A percentile compares a stretch with the other conserved stretches of the same genome.
Conservation (phyloP, 1,140 invertebrate species). For the Gonioctena quinquepunctata region DNA sequence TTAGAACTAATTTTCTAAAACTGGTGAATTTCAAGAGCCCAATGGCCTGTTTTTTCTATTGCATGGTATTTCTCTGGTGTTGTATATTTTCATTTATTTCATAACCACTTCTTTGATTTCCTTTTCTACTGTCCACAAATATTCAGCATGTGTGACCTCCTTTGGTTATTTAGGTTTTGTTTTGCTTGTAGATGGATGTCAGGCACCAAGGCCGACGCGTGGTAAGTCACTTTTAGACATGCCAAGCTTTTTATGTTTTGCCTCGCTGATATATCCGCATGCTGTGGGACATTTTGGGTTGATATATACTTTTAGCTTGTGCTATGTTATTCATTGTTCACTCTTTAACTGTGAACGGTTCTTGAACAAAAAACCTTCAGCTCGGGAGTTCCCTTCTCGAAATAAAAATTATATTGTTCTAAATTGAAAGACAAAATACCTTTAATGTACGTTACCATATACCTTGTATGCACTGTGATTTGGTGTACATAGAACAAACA, state of each 20-base stretch:
- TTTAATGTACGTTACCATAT: no score
- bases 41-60: background rate
- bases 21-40: background rate
- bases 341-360: no score
- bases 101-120: background rate
- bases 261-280: background rate
- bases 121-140: background rate
- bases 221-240: conserved; percentile 51
- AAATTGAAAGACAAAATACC: no score
- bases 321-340: no score
- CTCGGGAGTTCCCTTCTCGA: no score
- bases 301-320: no score
- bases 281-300: no score
- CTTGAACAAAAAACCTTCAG: no score
- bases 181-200: conserved; percentile 59
- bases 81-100: background rate
- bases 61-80: background rate
- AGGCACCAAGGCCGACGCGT: conserved; percentile 57
- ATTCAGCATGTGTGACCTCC: conserved; percentile 19
- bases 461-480: no score
- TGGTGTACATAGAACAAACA: no score
- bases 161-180: conserved; percentile 55
- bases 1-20: no score
- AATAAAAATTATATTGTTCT: no score
- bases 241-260: conserved; percentile 29